These are phyloP conservation scores for Hybos culiciformis DNA, from an alignment of 2,888 invertebrate species.

Conservation along the genomic window DNA sequence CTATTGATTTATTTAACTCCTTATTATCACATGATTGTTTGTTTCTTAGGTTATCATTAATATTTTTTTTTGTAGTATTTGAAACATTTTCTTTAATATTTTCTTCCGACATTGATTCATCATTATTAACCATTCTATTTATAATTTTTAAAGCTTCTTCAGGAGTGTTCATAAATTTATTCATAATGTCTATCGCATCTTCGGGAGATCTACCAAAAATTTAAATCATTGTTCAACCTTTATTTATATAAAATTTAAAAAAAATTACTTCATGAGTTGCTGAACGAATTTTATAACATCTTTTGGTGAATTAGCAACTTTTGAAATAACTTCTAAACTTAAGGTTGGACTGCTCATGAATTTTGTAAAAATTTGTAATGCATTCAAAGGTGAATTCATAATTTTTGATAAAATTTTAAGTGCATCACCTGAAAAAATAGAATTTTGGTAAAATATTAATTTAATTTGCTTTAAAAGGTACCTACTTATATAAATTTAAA, in stretches of 20 bases:
- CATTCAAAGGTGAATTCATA: constrained; percentile 36
- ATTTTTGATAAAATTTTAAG: constrained; percentile 35
- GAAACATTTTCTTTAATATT: constrained; percentile 13
- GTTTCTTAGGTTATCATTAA: constrained; percentile 1
- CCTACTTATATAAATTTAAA: not conserved
- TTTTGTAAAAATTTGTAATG: constrained; percentile 35
- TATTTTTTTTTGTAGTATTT: constrained; percentile 19
- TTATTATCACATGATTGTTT: constrained; percentile 36
- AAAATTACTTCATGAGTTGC: constrained; percentile 31
- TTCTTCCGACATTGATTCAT: constrained; percentile 12
- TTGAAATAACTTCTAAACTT: constrained; percentile 35
- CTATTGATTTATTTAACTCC: constrained; percentile 43
- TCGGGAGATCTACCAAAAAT: too few relatives aligned
- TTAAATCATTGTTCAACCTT: too few relatives aligned
- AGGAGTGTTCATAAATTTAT: constrained; percentile 35
- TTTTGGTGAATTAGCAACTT: constrained; percentile 33
- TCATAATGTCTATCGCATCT: constrained; percentile 35
- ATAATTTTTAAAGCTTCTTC: constrained; percentile 33
- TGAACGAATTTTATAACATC: constrained; percentile 35
- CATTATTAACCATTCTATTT: constrained; percentile 30
- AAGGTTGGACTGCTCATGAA: constrained; percentile 37
- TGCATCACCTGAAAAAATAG: constrained; percentile 26
- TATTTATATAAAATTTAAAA: too few relatives aligned
- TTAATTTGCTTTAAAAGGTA: not conserved
- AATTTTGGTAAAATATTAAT: not conserved